These are phyloP conservation scores for Megamerina dolium DNA, from an alignment of 2,888 invertebrate species.

Conservation along the genomic window DNA sequence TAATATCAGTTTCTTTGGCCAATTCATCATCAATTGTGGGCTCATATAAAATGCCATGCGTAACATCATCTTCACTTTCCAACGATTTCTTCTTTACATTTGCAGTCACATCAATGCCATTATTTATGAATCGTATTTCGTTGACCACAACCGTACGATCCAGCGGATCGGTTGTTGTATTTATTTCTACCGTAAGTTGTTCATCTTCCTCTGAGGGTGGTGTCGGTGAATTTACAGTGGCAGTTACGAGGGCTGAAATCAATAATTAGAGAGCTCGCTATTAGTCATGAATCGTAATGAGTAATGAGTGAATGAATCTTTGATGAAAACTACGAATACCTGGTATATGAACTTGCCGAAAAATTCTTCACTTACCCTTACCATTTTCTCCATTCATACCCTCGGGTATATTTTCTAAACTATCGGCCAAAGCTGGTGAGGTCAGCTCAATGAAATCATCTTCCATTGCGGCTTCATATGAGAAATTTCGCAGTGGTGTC, in stretches of 20 bases:
- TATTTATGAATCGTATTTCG: slow-evolving; percentile 48
- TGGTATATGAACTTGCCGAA: not conserved
- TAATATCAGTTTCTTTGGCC: too few species aligned
- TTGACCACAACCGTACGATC: slow-evolving; percentile 39
- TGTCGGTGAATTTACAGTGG: slow-evolving; percentile 30
- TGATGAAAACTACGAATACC: too few species aligned
- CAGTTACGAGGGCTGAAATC: slow-evolving; percentile 11
- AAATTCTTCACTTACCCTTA: not conserved
- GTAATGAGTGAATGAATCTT: not conserved
- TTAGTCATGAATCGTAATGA: too few species aligned
- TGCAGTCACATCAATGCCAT: slow-evolving; percentile 47
- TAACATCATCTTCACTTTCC: slow-evolving; percentile 21
- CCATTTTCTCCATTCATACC: slow-evolving; percentile 10
- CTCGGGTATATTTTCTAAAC: slow-evolving; percentile 35
- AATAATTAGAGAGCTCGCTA: not conserved
- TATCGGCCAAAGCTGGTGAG: slow-evolving; percentile 35
- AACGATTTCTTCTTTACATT: slow-evolving; percentile 31
- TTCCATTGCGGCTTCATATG: slow-evolving; percentile 37
- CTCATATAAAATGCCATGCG: slow-evolving; percentile 21
- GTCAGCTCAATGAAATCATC: slow-evolving; percentile 36
- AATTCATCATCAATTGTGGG: too few species aligned
- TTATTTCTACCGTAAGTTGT: slow-evolving; percentile 42
- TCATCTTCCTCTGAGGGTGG: slow-evolving; percentile 43
- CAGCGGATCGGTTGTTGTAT: slow-evolving; percentile 35
- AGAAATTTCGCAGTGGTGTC: slow-evolving; percentile 36